A percentile compares a stretch with the other conserved stretches of the same genome.
Conservation (phyloP, 92 coral and sea anemone genomes). For the Anthopleura xanthogrammica region DNA sequence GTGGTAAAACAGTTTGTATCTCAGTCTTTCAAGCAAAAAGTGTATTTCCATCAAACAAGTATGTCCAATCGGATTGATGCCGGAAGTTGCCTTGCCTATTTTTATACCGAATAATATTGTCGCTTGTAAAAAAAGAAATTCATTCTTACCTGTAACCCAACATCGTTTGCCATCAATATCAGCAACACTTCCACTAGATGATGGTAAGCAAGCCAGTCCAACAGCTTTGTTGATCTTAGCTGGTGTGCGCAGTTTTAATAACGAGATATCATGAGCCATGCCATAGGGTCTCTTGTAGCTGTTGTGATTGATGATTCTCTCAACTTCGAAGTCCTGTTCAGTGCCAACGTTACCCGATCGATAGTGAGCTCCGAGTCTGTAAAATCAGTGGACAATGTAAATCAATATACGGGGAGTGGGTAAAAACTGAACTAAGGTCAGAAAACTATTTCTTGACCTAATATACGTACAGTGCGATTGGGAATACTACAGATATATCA, state of each 20-base stretch:
- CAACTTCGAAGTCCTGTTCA: conserved; percentile 43
- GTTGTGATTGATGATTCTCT: conserved; percentile 38
- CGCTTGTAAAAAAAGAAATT: background rate
- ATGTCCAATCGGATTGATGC: too few relatives aligned
- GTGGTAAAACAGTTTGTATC: too few relatives aligned
- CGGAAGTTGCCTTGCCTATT: too few relatives aligned
- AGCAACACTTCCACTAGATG: conserved; percentile 18
- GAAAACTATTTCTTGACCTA: too few relatives aligned
- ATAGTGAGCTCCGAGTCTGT: conserved; percentile 34
- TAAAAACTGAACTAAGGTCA: too few relatives aligned
- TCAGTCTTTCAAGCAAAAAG: too few relatives aligned
- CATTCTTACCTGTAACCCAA: conserved; percentile 16
- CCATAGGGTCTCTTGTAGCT: conserved; percentile 44
- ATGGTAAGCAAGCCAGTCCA: conserved; percentile 22
- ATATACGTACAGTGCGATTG: too few relatives aligned
- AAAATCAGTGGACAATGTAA: background rate
- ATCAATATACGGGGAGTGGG: background rate
- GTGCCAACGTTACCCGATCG: background rate
- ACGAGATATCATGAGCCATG: conserved; percentile 42
- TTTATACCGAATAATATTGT: too few relatives aligned
- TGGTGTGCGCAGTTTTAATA: conserved; percentile 48
- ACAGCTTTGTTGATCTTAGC: conserved; percentile 33
- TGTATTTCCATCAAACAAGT: too few relatives aligned
- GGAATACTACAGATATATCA: too few relatives aligned
- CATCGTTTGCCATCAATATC: conserved; percentile 2